Base-by-base conservation (phyloP, 2,797 vertebrate genomes). In the Sebastes kiyomatsui region DNA sequence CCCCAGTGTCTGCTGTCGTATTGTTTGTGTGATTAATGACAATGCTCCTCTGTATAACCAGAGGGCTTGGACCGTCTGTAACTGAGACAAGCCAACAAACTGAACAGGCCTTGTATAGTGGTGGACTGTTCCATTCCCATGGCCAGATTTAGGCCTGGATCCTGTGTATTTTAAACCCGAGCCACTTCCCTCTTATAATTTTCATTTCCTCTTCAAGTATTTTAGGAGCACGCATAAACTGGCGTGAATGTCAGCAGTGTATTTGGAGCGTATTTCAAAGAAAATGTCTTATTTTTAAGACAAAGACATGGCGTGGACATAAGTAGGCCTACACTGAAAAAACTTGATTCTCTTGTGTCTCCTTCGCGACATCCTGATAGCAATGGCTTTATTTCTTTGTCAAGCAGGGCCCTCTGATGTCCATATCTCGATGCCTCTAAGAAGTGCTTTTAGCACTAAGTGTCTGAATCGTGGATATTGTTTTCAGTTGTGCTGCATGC, bases 141-240 rank as follows among this genome's bases (percentile, higher is more conserved):
- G 91, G 87, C 83, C 85, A 83, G 80, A 89, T 89, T 88, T 85
- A 75, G 81, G 82, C 76, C 88, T 87, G 87, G 92, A 93, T 92
- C 83, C 71, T 93, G 84, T 93, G 83, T 92, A 92, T 95, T 94
- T 95, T 93, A 93, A 94, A 93, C 80, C 71, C 18, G 33, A 92
- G 88, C 83, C 82, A 95, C 94, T 96, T 96, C 94, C 93, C 87
- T 93, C 83, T 93, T 87, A 88, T 90, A 78, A 87, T 91, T 95
- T 91, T 95, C 93, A 91, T 94, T 95, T 96, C 94, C 95, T 94
- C 94, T 90, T 91, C 72, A 85, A 91, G 87, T 94, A 93, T 95
- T 96, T 96, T 87, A 90, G 84, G 92, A 92, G 85, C 86, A 84
- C 30, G 83, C 90, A 87, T 87, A 87, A 87, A 91, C 83, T 83